phyloP scores from a whole-genome alignment of 2,113 vertebrate species.

The Proterorhinus semilunaris region DNA sequence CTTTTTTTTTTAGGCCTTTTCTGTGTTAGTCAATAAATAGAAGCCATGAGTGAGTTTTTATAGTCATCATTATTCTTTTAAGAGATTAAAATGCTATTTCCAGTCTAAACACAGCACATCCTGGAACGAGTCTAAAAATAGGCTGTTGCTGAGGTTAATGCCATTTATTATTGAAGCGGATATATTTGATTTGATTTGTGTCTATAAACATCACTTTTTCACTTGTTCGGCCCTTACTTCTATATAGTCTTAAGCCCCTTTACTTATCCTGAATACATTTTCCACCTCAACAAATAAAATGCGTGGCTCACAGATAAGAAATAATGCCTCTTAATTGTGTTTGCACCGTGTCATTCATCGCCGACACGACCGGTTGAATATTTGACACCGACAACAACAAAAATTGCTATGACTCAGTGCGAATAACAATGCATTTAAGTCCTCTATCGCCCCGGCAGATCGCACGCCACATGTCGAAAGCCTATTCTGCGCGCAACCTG shows the following conservation, averaged over 20 bases:
- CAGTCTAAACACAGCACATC: background rate
- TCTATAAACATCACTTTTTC: too few relatives aligned
- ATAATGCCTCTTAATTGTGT: background rate
- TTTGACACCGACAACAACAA: slow-evolving; percentile 4
- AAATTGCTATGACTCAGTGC: slow-evolving; percentile 25
- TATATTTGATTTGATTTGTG: too few relatives aligned
- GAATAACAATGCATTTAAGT: slow-evolving; percentile 15
- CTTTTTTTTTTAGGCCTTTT: too few relatives aligned
- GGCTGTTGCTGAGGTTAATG: background rate
- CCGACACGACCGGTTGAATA: slow-evolving; percentile 12
- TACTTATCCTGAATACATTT: background rate
- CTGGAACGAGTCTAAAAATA: background rate
- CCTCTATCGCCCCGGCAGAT: slow-evolving; percentile 24
- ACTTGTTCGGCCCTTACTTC: too few relatives aligned
- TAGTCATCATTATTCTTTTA: slow-evolving; percentile 13
- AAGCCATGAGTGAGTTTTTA: background rate
- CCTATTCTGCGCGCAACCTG: slow-evolving; percentile 39
- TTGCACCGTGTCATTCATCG: background rate
- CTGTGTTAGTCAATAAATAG: slow-evolving; percentile 10
- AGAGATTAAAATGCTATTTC: background rate
- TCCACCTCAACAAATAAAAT: background rate
- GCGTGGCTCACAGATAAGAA: background rate
- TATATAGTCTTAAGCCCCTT: background rate
- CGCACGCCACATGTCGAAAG: slow-evolving; percentile 25
- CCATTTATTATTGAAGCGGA: background rate